Conservation (phyloP, 2,113 vertebrate species). For the Rattus norvegicus region GRCr8 NC_086019.1:25144001-25144500, state of each 20-base stretch:
- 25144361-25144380: background rate
- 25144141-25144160: slow-evolving; percentile 14
- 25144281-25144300: slow-evolving; percentile 21
- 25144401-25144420: too few species aligned
- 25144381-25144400: too few species aligned
- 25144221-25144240: background rate
- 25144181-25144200: slow-evolving; percentile 42
- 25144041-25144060: slow-evolving; percentile 62
- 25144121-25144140: background rate
- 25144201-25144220: background rate
- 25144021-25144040: slow-evolving; percentile 87
- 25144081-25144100: slow-evolving; percentile 81
- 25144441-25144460: background rate
- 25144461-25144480: background rate
- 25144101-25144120: slow-evolving; percentile 79
- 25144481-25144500: background rate
- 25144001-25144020: slow-evolving; percentile 89
- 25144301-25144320: slow-evolving; percentile 12
- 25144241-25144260: background rate
- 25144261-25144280: background rate
- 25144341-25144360: slow-evolving; percentile 27
- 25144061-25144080: slow-evolving; percentile 87
- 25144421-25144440: background rate
- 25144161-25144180: slow-evolving; percentile 44
- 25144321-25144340: slow-evolving; percentile 19